Conservation (phyloP, 2,888 invertebrate species). For the Orchesellides sinensis region DNA sequence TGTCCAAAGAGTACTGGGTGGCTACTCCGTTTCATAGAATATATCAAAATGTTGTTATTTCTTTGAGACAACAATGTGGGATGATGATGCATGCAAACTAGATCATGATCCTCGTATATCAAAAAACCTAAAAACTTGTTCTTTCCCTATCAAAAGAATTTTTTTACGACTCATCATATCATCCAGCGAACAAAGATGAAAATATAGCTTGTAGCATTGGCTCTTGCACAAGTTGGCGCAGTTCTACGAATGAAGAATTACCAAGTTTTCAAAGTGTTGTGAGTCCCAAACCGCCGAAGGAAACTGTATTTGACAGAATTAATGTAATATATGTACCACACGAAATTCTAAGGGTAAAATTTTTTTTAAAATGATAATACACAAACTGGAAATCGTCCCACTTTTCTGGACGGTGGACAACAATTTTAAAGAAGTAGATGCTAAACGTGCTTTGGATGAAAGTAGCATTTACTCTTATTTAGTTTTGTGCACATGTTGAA, state of each 20-base stretch:
- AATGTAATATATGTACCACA: not conserved
- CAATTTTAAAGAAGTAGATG: not conserved
- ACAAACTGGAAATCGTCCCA: not conserved
- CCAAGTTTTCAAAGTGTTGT: constrained; percentile 7
- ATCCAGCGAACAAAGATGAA: not conserved
- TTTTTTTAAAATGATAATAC: not conserved
- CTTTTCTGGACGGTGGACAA: constrained; percentile 16
- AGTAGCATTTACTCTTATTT: not conserved
- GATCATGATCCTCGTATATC: constrained; percentile 18
- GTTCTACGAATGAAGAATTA: not conserved
- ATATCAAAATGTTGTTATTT: constrained; percentile 56
- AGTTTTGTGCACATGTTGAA: not conserved
- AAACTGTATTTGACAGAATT: too few relatives aligned
- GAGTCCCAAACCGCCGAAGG: too few relatives aligned
- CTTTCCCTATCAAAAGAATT: not conserved
- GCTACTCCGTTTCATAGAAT: constrained; percentile 25
- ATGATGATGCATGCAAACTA: constrained; percentile 43
- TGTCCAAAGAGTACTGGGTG: constrained; percentile 31
- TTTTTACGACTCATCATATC: constrained; percentile 47
- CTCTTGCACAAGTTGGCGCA: not conserved
- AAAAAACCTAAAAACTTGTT: constrained; percentile 8
- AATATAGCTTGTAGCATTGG: not conserved
- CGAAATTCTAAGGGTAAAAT: not conserved
- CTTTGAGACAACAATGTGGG: constrained; percentile 3
- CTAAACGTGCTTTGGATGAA: not conserved